Base-by-base conservation (phyloP, 2,797 vertebrate species). In the Australoheros facetus region DNA sequence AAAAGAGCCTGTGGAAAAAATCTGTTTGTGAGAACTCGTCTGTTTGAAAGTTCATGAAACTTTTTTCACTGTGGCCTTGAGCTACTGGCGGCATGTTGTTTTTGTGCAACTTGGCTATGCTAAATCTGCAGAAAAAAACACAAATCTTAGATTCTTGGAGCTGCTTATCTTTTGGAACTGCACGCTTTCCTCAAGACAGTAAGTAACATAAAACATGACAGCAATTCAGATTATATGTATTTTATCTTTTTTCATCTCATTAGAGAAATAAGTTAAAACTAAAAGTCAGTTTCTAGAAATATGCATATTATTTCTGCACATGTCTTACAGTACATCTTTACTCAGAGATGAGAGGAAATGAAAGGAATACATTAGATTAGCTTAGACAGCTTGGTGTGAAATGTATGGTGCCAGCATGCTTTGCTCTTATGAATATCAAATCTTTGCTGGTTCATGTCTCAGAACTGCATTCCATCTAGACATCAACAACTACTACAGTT, bases 1-100 rank as follows among this genome's bases (percentile, higher is more conserved):
- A 79, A 83, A 88, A 82, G 32, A 80, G 78, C 57, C 79, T 6
- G 79, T 71, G 73, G 87, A 83, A 73, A 76, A 71, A 78, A 12
- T 66, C 58, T 76, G 75, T 19, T 81, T 30, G 8, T 7, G 6
- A 59, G 23, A 75, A n/a, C 7, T 21, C 16, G 23, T 17, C 39
- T 51, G 66, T 62, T 69, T 45, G 54, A 58, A 80, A 83, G 69
- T 87, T 85, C 53, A 30, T 42, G 32, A 55, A 71, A 85, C 88
- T 82, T 81, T 79, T 81, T 79, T n/a, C 7, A 30, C 64, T 3
- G 1, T 64, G 45, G 42, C 66, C 77, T 42, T 1, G 10, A 26
- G 73, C 7, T 39, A 51, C 64, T 62, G 54, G 57, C 62, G 66
- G 75, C 81, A 72, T 19, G 12, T 32, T 69, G 64, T 28, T 73